phyloP scores from a whole-genome alignment of 1,140 invertebrate genomes.

The Anoplophora glabripennis region DNA sequence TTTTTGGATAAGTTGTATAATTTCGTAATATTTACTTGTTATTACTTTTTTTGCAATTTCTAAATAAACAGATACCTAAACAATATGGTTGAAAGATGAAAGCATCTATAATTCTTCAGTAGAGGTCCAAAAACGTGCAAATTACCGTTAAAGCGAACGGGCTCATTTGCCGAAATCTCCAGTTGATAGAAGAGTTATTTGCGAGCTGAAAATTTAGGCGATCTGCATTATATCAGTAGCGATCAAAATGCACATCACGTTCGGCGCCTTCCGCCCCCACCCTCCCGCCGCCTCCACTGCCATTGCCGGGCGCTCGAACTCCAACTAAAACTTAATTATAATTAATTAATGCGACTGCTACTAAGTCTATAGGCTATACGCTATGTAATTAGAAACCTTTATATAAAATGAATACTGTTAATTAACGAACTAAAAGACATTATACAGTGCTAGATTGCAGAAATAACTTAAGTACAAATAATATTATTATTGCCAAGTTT shows the following conservation, averaged over 20 bases:
- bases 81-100: too few relatives aligned
- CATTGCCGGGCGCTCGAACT: slow-evolving; percentile 47
- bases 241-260: slow-evolving; percentile 22
- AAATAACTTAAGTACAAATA: slow-evolving; percentile 46
- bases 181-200: not conserved
- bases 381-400: slow-evolving; percentile 60
- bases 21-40: too few relatives aligned
- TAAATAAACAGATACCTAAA: too few relatives aligned
- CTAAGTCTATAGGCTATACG: slow-evolving; percentile 53
- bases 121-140: too few relatives aligned
- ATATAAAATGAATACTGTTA: slow-evolving; percentile 60
- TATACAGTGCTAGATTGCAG: slow-evolving; percentile 49
- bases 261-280: slow-evolving; percentile 11
- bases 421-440: slow-evolving; percentile 59
- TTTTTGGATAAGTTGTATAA: too few relatives aligned
- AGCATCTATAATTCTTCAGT: too few relatives aligned
- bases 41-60: too few relatives aligned
- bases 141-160: too few relatives aligned
- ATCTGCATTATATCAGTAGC: slow-evolving; percentile 20
- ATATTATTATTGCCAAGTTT: slow-evolving; percentile 29
- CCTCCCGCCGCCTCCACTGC: slow-evolving; percentile 3
- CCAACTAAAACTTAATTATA: slow-evolving; percentile 77
- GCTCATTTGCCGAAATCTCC: too few relatives aligned
- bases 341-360: slow-evolving; percentile 68
- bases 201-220: slow-evolving; percentile 6